phyloP scores from a whole-genome alignment of 2,113 vertebrate species.

The human (Homo sapiens) region GRCh38 chr2:50910501-50911000 shows the following conservation, averaged over 20 bases:
- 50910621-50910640: background rate
- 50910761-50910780: background rate
- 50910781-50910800: background rate
- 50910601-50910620: background rate
- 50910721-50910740: background rate
- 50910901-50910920: background rate
- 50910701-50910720: background rate
- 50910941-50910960: background rate
- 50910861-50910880: background rate
- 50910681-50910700: background rate
- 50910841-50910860: background rate
- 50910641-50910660: background rate
- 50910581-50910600: background rate
- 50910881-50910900: background rate
- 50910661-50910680: background rate
- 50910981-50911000: background rate
- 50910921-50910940: background rate
- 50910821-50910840: background rate
- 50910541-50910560: background rate
- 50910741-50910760: background rate
- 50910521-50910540: background rate
- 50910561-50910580: background rate
- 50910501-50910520: background rate
- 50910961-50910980: background rate
- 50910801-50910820: background rate